A percentile compares a stretch with the other conserved stretches of the same genome.
phyloP scores from a whole-genome alignment of 2,888 invertebrate genomes.

The Emesis furor region DNA sequence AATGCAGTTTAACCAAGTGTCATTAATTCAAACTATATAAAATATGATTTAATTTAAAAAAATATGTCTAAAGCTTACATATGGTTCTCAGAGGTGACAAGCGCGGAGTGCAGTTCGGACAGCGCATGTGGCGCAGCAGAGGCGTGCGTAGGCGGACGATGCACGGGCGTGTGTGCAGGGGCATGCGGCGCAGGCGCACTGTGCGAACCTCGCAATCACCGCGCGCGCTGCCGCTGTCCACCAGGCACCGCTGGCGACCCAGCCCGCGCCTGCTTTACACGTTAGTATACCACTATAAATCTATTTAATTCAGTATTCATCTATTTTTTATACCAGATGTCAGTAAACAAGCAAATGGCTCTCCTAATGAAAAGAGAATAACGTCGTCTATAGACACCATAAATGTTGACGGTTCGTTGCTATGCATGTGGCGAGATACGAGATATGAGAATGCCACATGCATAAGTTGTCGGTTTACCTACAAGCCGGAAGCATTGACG shows the following conservation, averaged over 20 bases:
- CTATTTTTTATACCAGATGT: too few relatives aligned
- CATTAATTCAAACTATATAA: too few relatives aligned
- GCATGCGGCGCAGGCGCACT: constrained; percentile 96
- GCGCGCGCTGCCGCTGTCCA: constrained; percentile 96
- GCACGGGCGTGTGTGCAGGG: constrained; percentile 96
- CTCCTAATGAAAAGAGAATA: too few relatives aligned
- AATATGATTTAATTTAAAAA: neutral
- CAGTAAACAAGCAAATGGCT: too few relatives aligned
- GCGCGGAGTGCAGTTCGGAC: constrained; percentile 94
- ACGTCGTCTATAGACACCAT: too few relatives aligned
- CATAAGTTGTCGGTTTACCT: too few relatives aligned
- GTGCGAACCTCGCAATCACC: constrained; percentile 95
- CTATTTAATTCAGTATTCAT: too few relatives aligned
- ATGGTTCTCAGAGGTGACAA: constrained; percentile 83
- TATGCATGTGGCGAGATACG: too few relatives aligned
- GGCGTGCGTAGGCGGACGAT: constrained; percentile 96
- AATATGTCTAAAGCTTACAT: neutral
- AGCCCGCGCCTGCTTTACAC: constrained; percentile 96
- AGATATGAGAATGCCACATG: too few relatives aligned
- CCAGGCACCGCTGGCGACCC: constrained; percentile 97
- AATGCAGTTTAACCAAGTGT: too few relatives aligned
- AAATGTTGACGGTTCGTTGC: too few relatives aligned
- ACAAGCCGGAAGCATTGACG: too few relatives aligned
- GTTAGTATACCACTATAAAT: constrained; percentile 90
- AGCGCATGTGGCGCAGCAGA: constrained; percentile 95